Conservation (phyloP, 2,113 vertebrate species). For the Ciconia maguari region DNA sequence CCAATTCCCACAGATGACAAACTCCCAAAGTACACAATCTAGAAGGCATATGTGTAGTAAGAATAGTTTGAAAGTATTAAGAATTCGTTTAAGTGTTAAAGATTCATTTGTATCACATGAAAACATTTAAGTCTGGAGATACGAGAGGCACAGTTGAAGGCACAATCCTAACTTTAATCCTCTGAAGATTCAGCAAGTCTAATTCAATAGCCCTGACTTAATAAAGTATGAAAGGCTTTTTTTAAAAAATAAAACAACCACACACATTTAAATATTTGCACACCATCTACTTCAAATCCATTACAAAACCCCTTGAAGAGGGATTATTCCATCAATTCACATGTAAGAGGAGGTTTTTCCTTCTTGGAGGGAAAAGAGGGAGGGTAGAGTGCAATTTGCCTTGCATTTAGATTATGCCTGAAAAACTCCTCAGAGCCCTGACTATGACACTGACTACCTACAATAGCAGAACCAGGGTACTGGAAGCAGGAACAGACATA, state of each 20-base stretch:
- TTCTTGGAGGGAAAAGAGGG: not conserved
- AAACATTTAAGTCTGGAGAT: not conserved
- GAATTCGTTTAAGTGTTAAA: not conserved
- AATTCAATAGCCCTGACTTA: not conserved
- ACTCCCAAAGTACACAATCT: not conserved
- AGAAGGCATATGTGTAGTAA: not conserved
- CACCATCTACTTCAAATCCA: not conserved
- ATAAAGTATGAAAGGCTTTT: not conserved
- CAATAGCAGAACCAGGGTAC: accelerated
- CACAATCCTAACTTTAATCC: not conserved
- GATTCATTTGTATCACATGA: not conserved
- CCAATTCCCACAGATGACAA: not conserved
- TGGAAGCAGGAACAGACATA: not conserved
- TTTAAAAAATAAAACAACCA: not conserved
- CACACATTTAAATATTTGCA: not conserved
- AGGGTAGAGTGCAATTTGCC: not conserved
- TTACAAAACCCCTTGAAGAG: not conserved
- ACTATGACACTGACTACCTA: not conserved
- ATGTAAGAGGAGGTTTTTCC: not conserved
- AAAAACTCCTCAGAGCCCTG: not conserved
- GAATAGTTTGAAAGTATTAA: not conserved
- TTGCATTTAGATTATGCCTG: not conserved
- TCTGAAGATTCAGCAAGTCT: not conserved
- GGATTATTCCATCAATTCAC: not conserved
- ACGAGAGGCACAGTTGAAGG: not conserved